Percentiles rank a stretch among this genome's conserved stretches.
Conservation (phyloP, 1,140 invertebrate species). For the Drosophila sulfurigaster region DNA sequence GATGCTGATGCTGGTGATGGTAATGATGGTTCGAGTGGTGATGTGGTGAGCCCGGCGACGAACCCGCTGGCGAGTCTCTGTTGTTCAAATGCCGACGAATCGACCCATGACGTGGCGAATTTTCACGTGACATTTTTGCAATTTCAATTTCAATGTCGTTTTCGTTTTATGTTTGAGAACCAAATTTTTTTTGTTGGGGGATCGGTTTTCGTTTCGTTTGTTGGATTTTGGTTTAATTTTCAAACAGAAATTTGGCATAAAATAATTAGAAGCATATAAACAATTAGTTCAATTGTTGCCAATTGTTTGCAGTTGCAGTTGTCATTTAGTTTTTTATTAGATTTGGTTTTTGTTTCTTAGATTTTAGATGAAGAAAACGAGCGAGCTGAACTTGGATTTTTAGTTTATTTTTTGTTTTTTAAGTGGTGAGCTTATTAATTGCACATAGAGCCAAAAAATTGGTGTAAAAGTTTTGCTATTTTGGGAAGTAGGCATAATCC, state of each 20-base stretch:
- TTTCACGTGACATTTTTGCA: constrained; percentile 81
- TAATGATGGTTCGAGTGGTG: constrained; percentile 64
- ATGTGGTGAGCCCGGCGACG: constrained; percentile 69
- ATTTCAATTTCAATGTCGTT: constrained; percentile 19
- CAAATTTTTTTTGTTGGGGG: constrained; percentile 11
- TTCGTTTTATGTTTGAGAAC: constrained; percentile 43
- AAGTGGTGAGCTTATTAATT: constrained; percentile 75
- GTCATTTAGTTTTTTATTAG: constrained; percentile 13
- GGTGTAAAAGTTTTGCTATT: constrained; percentile 73
- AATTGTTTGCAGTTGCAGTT: constrained; percentile 48
- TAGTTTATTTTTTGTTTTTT: constrained; percentile 46
- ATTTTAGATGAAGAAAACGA: constrained; percentile 75
- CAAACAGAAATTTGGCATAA: constrained; percentile 72
- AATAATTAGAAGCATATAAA: constrained; percentile 80
- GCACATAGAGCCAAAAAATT: constrained; percentile 81
- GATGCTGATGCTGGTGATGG: constrained; percentile 53
- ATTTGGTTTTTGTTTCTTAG: constrained; percentile 35
- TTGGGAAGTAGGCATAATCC: constrained; percentile 60
- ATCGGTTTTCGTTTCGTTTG: constrained; percentile 41
- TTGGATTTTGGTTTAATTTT: constrained; percentile 50
- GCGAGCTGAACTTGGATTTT: constrained; percentile 67
- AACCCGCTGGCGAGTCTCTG: constrained; percentile 63
- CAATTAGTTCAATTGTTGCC: constrained; percentile 76
- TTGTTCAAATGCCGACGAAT: constrained; percentile 73
- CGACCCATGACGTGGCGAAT: constrained; percentile 80